Base-by-base conservation (phyloP, 1,140 invertebrate genomes). In the Ips nitidus region DNA sequence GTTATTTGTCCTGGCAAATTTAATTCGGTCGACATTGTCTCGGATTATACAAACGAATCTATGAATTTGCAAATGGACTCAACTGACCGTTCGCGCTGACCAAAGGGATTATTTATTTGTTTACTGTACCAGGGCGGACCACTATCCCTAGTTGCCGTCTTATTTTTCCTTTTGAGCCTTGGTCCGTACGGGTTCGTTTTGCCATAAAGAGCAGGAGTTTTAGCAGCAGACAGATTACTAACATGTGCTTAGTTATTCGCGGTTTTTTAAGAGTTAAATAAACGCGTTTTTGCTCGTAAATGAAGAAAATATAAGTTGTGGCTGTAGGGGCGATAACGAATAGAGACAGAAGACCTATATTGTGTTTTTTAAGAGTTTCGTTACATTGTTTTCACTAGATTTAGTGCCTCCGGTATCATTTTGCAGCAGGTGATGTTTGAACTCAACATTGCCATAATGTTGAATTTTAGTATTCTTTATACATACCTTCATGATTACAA, bases 31-130 rank as follows among this genome's bases (percentile, higher is more conserved):
- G 42, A 58, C 69, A 66, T 60, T 66, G 63, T 65, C 69, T 57
- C 69, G 56, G 39, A 70, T 65, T 71, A 66, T 66, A 71, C 69
- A 71, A 71, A 66, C 69, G 69, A 71, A 71, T 71, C 69, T 71
- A 71, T 71, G 64, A 71, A 71, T 71, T 71, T 71, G 62, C 58
- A 71, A 71, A 71, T 71, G 64, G 63, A 66, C 58, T 71, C 69
- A 63, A 71, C 69, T 71, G 68, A 22, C 68, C 61, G 61, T 70
- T 64, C 41, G 8, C 68, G 68, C 55, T 69, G 58, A 62, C 68
- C 62, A 63, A 66, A 66, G 62, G 69, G 69, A 71, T 71, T 71
- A 71, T 71, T 71, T 71, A 71, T 71, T 66, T 71, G 69, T 71
- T 71, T 71, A 71, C 69, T 66, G 42, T 66, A 61, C 56, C 3